A percentile compares a stretch with the other conserved stretches of the same genome.
Evolutionary conservation across 53 echinoderm and acorn worm genomes (phyloP).

Genomic region (Temnopleurus reevesii): DNA sequence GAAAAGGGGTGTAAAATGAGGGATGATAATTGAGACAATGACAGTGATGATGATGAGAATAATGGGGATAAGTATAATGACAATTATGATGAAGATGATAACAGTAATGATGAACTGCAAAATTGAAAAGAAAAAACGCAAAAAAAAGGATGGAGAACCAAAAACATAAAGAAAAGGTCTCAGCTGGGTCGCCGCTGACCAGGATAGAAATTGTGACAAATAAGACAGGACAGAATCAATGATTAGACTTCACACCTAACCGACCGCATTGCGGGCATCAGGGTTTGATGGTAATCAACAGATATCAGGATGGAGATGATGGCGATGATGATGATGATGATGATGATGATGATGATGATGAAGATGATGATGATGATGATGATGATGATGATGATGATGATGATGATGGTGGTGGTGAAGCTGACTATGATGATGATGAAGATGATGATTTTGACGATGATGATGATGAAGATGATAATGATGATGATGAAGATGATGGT

Average conservation of each 20-base stretch:
- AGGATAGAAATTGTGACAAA: neutral
- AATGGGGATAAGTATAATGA: neutral
- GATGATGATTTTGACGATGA: no score
- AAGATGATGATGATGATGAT: no score
- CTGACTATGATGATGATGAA: no score
- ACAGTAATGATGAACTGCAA: neutral
- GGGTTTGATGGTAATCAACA: conserved; percentile 23
- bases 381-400: no score
- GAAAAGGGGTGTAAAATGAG: neutral
- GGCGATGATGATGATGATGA: neutral
- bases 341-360: neutral
- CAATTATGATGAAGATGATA: neutral
- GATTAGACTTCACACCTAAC: conserved; percentile 37
- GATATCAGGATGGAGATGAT: conserved; percentile 9
- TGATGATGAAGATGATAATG: no score
- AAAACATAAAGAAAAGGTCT: neutral
- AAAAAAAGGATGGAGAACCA: neutral
- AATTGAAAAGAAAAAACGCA: neutral
- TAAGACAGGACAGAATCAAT: conserved; percentile 21
- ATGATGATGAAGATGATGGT: no score
- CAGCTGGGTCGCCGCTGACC: neutral
- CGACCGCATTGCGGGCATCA: neutral
- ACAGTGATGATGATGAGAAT: neutral
- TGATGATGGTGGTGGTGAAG: no score
- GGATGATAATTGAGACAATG: neutral